Conservation (phyloP, 23 tunicate species). For the Oikopleura vanhoeffeni region DNA sequence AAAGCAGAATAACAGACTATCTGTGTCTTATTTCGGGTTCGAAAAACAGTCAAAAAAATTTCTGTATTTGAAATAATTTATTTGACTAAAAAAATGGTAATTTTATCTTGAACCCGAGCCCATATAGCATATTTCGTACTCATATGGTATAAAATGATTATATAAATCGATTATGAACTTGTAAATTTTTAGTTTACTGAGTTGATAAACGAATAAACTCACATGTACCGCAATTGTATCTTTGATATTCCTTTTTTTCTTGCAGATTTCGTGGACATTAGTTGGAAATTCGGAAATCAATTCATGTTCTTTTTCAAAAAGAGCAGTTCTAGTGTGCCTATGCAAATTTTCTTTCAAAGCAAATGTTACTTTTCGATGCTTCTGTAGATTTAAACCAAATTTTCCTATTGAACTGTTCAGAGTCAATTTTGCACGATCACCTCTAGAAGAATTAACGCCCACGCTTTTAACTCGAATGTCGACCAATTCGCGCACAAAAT, state of each 20-base stretch:
- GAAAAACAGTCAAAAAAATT: too few species aligned
- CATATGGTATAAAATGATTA: not conserved
- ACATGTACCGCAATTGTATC: not conserved
- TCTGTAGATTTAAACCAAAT: not conserved
- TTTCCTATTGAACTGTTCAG: not conserved
- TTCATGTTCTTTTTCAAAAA: not conserved
- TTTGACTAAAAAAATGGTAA: too few species aligned
- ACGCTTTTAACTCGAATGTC: not conserved
- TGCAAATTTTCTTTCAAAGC: not conserved
- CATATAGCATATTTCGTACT: too few species aligned
- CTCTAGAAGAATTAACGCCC: not conserved
- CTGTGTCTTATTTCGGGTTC: too few species aligned
- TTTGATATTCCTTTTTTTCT: not conserved
- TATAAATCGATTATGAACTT: not conserved
- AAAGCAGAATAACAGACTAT: not conserved
- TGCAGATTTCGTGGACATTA: not conserved
- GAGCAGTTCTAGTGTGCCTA: not conserved
- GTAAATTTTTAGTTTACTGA: not conserved
- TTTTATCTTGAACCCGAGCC: too few species aligned
- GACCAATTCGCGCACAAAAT: not conserved
- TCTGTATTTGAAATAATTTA: too few species aligned
- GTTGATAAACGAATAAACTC: not conserved
- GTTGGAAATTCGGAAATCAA: not conserved
- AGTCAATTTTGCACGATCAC: not conserved
- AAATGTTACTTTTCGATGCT: not conserved